Conservation (phyloP, 2,113 vertebrate genomes). For the Propithecus coquereli region DNA sequence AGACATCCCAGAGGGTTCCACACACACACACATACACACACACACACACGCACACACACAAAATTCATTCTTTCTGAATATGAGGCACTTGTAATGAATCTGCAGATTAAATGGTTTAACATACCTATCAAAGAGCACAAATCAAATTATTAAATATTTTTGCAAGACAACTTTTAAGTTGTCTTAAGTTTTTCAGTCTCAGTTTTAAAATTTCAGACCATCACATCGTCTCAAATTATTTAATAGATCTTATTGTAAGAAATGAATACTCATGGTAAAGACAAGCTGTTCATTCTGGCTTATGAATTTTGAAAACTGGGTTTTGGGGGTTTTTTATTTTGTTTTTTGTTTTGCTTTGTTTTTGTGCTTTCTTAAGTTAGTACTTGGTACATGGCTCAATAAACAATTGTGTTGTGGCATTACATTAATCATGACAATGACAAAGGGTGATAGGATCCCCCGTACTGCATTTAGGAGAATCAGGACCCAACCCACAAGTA, state of each 20-base stretch:
- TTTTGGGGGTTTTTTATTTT: neutral
- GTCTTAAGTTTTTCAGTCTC: neutral
- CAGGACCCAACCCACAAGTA: neutral
- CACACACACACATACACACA: too few relatives aligned
- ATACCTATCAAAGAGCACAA: conserved; percentile 13
- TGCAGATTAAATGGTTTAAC: conserved; percentile 33
- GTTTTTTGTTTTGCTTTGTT: neutral
- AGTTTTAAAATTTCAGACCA: conserved; percentile 22
- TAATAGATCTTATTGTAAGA: neutral
- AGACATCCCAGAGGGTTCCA: conserved; percentile 55
- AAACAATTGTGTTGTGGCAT: neutral
- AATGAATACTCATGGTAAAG: neutral
- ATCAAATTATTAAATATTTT: conserved; percentile 43
- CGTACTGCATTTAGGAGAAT: neutral
- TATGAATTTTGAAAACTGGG: neutral
- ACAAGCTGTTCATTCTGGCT: neutral
- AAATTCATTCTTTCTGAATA: conserved; percentile 47
- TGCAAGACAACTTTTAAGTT: conserved; percentile 21
- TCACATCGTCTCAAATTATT: neutral
- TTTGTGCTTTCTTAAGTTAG: neutral
- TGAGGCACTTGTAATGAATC: neutral
- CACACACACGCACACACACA: too few relatives aligned
- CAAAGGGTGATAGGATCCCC: neutral
- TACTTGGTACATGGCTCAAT: neutral
- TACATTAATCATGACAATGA: neutral